phyloP scores from a whole-genome alignment of 2,113 vertebrate genomes.

The Clupea harengus region DNA sequence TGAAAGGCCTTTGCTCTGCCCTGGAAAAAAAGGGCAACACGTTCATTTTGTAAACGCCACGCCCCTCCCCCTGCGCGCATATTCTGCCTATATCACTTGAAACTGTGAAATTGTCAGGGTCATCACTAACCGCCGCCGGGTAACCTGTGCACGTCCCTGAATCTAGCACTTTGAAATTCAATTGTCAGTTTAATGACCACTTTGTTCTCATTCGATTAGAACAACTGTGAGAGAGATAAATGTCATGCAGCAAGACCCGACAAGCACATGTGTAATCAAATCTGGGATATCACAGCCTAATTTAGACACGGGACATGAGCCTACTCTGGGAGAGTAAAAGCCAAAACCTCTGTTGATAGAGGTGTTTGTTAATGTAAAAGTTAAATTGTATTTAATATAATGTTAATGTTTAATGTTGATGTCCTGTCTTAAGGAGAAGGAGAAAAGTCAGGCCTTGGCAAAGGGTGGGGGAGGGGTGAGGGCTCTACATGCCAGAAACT shows the following conservation, averaged over 20 bases:
- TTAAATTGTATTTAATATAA: background rate
- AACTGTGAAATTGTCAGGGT: too few relatives aligned
- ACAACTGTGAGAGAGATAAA: background rate
- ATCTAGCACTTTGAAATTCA: background rate
- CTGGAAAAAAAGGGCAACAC: too few relatives aligned
- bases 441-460: too few relatives aligned
- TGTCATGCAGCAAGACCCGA: background rate
- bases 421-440: background rate
- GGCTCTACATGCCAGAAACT: too few relatives aligned
- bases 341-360: background rate
- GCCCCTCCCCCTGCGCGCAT: too few relatives aligned
- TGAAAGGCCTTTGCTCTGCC: too few relatives aligned
- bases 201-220: background rate
- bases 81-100: too few relatives aligned
- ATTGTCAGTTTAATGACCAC: background rate
- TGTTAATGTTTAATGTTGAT: background rate
- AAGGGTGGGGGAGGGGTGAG: too few relatives aligned
- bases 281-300: background rate
- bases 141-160: too few relatives aligned
- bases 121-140: too few relatives aligned
- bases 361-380: background rate
- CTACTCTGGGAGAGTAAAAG: background rate
- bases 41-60: too few relatives aligned
- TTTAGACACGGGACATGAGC: background rate
- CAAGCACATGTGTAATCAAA: background rate